A percentile compares a stretch with the other conserved stretches of the same genome.
phyloP scores from a whole-genome alignment of 2,888 invertebrate genomes.

The Scelioninae gen. 2 region DNA sequence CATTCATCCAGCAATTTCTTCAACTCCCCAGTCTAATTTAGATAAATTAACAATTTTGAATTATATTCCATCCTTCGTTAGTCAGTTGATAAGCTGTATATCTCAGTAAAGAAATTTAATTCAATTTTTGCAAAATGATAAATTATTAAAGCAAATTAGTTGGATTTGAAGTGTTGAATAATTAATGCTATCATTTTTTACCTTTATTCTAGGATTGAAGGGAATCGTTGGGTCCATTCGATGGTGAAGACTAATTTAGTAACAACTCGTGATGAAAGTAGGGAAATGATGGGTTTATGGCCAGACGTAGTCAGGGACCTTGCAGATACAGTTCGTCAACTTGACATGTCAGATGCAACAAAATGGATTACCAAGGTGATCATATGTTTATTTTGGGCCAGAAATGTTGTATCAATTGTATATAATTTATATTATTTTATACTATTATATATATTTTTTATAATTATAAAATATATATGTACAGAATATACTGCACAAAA shows the following conservation, averaged over 20 bases:
- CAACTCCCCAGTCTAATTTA: too few species aligned
- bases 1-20: too few species aligned
- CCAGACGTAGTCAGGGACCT: conserved; percentile 91
- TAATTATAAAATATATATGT: too few species aligned
- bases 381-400: background rate
- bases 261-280: conserved; percentile 87
- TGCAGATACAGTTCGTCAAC: conserved; percentile 84
- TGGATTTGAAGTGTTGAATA: too few species aligned
- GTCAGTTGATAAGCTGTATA: too few species aligned
- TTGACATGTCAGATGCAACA: conserved; percentile 86
- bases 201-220: conserved; percentile 28
- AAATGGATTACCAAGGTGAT: conserved; percentile 87
- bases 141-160: too few species aligned
- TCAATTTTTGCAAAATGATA: too few species aligned
- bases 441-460: conserved; percentile 16
- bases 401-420: background rate
- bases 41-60: too few species aligned
- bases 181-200: too few species aligned
- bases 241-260: conserved; percentile 77
- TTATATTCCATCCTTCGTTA: too few species aligned
- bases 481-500: too few species aligned
- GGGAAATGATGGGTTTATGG: conserved; percentile 92
- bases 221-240: conserved; percentile 63
- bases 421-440: background rate
- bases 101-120: too few species aligned